Evolutionary conservation across 2,888 invertebrate genomes (phyloP).

Genomic region (Acrobasis consociella): DNA sequence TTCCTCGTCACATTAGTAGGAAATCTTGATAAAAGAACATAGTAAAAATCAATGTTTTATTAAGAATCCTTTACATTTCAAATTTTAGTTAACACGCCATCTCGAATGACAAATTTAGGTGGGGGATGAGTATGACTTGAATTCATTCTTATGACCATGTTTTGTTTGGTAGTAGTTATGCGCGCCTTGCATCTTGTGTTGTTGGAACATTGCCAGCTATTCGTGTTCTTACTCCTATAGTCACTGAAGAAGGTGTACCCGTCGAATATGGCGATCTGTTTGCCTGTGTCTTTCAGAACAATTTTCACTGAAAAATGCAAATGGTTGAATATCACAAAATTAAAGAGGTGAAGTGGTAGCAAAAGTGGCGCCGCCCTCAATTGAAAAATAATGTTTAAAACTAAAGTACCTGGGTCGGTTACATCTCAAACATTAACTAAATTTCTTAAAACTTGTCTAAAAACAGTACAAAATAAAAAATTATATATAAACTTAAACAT

Average conservation of each 20-base stretch:
- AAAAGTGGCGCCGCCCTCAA: too few relatives aligned
- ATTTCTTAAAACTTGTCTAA: too few relatives aligned
- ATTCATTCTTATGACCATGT: neutral
- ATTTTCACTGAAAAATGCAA: constrained; percentile 25
- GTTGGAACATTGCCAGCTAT: constrained; percentile 25
- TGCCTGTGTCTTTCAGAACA: constrained; percentile 23
- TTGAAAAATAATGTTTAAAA: too few relatives aligned
- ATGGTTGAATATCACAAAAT: too few relatives aligned
- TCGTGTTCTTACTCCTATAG: neutral
- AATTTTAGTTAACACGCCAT: constrained; percentile 12
- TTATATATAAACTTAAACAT: too few relatives aligned
- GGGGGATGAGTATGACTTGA: constrained; percentile 21
- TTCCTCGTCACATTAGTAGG: too few relatives aligned
- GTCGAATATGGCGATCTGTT: constrained; percentile 23
- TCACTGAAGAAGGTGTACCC: constrained; percentile 25
- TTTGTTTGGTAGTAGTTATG: constrained; percentile 15
- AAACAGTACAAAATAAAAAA: too few relatives aligned
- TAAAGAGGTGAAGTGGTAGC: too few relatives aligned
- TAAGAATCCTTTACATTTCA: neutral
- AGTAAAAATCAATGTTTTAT: too few relatives aligned
- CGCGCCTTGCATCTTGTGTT: constrained; percentile 21
- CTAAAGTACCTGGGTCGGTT: too few relatives aligned
- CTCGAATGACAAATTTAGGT: constrained; percentile 8
- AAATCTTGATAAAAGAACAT: too few relatives aligned
- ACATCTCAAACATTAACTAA: too few relatives aligned